phyloP scores from a whole-genome alignment of 2,113 vertebrate genomes.

The Heptranchias perlo region DNA sequence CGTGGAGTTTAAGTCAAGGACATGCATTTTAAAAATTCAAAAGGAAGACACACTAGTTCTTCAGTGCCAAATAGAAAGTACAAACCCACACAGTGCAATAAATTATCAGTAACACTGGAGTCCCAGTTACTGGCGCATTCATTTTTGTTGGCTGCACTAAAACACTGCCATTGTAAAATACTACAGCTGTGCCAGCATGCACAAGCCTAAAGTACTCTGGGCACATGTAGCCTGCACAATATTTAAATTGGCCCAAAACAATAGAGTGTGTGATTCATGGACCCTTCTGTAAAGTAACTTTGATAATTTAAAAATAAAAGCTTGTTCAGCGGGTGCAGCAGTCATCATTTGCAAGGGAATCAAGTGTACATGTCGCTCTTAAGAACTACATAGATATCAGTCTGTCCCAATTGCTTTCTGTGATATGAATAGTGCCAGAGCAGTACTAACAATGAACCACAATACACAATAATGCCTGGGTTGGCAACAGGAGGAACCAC shows the following conservation, averaged over 20 bases:
- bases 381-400: neutral
- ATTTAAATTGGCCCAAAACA: slow-evolving; percentile 24
- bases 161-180: neutral
- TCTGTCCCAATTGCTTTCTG: neutral
- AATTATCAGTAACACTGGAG: neutral
- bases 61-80: neutral
- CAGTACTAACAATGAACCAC: neutral
- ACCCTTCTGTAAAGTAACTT: neutral
- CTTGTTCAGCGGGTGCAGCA: neutral
- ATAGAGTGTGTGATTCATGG: neutral
- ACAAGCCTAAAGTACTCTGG: neutral
- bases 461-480: neutral
- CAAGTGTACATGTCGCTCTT: neutral
- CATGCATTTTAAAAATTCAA: neutral
- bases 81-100: neutral
- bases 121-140: neutral
- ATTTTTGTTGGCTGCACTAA: neutral
- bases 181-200: neutral
- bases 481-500: neutral
- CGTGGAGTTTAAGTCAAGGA: neutral
- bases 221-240: neutral
- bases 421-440: neutral
- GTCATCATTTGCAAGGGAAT: neutral
- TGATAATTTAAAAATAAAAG: slow-evolving; percentile 10
- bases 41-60: neutral